Base-by-base conservation (phyloP, 2,888 invertebrate species). In the Athalia rosae region DNA sequence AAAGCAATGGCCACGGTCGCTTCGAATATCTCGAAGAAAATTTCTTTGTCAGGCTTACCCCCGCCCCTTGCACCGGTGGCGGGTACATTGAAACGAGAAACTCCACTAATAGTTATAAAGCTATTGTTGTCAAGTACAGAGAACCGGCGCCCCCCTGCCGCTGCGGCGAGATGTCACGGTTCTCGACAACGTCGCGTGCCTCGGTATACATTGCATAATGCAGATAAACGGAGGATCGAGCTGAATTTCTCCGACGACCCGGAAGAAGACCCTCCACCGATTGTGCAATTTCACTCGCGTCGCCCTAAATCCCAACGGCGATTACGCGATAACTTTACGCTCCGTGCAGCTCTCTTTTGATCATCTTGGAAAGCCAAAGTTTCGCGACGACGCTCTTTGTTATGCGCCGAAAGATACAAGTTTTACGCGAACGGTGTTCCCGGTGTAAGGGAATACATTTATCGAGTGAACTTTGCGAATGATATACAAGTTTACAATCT, bases 151-250 rank as follows among this genome's bases (percentile, higher is more conserved):
- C n/a, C n/a, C 45, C 43, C 71, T 58, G n/a, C 71, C 71, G 45
- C 69, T 15, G 13, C 41, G 56, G 56, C 71, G n/a, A 71, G 7
- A 28, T 48, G 41, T 53, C 28, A 71, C 45, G 45, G 58, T 13
- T 71, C 58, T 58, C 71, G 71, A 71, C 71, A 58, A 56, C 71
- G 71, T 71, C 71, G 71, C 53, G 53, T 53, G 53, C 45, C 71
- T 56, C n/a, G 45, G 71, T 71, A 71, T 58, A 71, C 71, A 43
- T 71, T 58, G 71, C 71, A 71, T 71, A 58, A 71, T 71, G 71
- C 45, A 71, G 71, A 71, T 71, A 71, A 71, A 71, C 45, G 45
- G 13, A 71, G 71, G 56, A 71, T 71, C 71, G 45, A 58, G 71
- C 56, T 71, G 45, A 71, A 71, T 71, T 58, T 71, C 71, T 71